These are phyloP conservation scores for Trachelus troglodyta DNA, from an alignment of 2,888 invertebrate genomes.

Conservation along the genomic window DNA sequence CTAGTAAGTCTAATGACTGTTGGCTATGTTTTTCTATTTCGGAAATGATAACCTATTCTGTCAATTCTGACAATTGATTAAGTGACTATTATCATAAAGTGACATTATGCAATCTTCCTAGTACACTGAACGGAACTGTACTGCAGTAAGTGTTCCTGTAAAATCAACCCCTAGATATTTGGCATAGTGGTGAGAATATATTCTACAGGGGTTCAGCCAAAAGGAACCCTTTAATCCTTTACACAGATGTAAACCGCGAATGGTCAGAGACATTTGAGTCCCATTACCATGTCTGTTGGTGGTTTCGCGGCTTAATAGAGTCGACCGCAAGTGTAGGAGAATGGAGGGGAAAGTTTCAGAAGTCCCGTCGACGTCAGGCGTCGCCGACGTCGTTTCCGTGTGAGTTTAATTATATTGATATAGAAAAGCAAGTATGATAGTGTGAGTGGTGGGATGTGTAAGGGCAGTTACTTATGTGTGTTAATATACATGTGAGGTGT, in stretches of 20 bases:
- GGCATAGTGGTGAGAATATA: background rate
- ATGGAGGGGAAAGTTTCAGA: background rate
- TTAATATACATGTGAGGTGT: background rate
- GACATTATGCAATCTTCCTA: background rate
- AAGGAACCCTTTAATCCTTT: background rate
- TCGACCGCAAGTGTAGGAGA: constrained; percentile 16
- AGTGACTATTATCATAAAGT: too few relatives aligned
- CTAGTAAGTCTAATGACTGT: too few relatives aligned
- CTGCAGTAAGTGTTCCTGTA: background rate
- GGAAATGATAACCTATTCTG: too few relatives aligned
- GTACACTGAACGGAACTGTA: background rate
- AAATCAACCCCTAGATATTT: background rate
- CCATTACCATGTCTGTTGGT: constrained; percentile 1
- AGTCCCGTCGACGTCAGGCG: background rate
- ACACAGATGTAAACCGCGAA: background rate
- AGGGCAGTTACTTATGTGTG: background rate
- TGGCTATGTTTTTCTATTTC: too few relatives aligned
- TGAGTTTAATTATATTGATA: background rate
- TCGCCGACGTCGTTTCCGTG: background rate
- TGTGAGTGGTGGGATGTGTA: background rate
- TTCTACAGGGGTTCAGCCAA: background rate
- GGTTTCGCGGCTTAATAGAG: constrained; percentile 29
- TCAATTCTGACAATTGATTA: background rate
- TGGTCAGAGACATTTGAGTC: background rate
- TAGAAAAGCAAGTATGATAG: background rate